phyloP scores from a whole-genome alignment of 2,888 invertebrate species.

The Empis stercorea region DNA sequence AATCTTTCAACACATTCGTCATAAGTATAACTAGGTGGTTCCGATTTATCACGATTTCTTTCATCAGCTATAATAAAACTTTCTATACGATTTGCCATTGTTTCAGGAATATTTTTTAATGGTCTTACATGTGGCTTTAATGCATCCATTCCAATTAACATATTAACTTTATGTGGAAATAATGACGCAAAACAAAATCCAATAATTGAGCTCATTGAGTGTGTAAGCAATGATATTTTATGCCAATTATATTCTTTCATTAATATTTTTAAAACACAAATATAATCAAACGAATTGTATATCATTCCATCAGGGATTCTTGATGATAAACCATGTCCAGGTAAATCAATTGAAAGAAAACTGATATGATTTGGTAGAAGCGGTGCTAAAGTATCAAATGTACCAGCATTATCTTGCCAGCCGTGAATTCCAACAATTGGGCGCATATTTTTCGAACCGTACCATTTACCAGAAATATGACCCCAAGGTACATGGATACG shows the following conservation, averaged over 20 bases:
- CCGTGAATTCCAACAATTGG: conserved; percentile 65
- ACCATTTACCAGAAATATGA: conserved; percentile 53
- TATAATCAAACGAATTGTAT: conserved; percentile 37
- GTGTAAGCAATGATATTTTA: conserved; percentile 51
- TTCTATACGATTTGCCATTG: conserved; percentile 33
- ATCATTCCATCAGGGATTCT: conserved; percentile 48
- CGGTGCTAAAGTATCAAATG: conserved; percentile 58
- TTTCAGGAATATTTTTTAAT: conserved; percentile 18
- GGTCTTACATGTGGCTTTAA: conserved; percentile 25
- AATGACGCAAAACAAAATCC: conserved; percentile 46
- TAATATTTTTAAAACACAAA: conserved; percentile 41
- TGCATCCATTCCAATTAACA: conserved; percentile 27
- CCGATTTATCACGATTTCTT: conserved; percentile 25
- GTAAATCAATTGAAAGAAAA: conserved; percentile 50
- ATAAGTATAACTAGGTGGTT: conserved; percentile 48
- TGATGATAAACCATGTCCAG: conserved; percentile 59
- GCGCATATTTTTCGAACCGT: conserved; percentile 49
- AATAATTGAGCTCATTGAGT: conserved; percentile 54
- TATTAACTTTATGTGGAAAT: conserved; percentile 43
- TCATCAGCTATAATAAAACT: conserved; percentile 36
- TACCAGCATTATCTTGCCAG: conserved; percentile 64
- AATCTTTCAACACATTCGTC: conserved; percentile 48
- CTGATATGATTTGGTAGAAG: conserved; percentile 39
- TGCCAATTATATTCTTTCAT: conserved; percentile 55
- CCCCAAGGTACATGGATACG: conserved; percentile 57